Evolutionary conservation across 2,888 invertebrate species (phyloP).

Genomic region (Calameuta filiformis): DNA sequence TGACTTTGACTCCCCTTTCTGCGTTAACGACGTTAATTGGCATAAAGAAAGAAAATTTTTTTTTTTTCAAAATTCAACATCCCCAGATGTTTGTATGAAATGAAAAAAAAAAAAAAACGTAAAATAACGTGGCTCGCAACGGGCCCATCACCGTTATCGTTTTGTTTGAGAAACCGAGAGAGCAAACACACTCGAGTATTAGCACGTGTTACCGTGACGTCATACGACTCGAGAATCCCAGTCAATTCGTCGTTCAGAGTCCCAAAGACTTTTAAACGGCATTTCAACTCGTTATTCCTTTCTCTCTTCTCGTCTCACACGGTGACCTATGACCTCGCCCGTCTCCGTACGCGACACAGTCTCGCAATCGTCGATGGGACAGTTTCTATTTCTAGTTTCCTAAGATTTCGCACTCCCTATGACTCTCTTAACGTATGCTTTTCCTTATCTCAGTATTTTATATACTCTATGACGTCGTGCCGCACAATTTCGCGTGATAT

Average conservation of each 20-base stretch:
- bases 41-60: too few species aligned
- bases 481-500: too few species aligned
- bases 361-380: too few species aligned
- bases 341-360: neutral
- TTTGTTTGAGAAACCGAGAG: neutral
- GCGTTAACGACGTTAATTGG: too few species aligned
- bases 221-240: neutral
- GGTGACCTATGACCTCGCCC: neutral
- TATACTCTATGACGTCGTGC: neutral
- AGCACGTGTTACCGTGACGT: conserved; percentile 7
- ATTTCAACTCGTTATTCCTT: conserved; percentile 6
- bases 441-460: conserved; percentile 2
- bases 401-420: too few species aligned
- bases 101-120: too few species aligned
- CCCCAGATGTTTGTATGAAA: too few species aligned
- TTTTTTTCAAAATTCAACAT: too few species aligned
- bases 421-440: neutral
- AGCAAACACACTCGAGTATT: conserved; percentile 4
- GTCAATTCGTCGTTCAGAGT: neutral
- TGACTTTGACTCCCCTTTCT: too few species aligned
- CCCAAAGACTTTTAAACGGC: neutral
- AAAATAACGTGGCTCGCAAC: too few species aligned
- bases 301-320: conserved; percentile 1
- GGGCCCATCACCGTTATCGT: conserved; percentile 1
- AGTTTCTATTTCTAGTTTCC: too few species aligned